Evolutionary conservation across 2,797 vertebrate genomes (phyloP).

Genomic region (Diceros bicornis): DNA sequence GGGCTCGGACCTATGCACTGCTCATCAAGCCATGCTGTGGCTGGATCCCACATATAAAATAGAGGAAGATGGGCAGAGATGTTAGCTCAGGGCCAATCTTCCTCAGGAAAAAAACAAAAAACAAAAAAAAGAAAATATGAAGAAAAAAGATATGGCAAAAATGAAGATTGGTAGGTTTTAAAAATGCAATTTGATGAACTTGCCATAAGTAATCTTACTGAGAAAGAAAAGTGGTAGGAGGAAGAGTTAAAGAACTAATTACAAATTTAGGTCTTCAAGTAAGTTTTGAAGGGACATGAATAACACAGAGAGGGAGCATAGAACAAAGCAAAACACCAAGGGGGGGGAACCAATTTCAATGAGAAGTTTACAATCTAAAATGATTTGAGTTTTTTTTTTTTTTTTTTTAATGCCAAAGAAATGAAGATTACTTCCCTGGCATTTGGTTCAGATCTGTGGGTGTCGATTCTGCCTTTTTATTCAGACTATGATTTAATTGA

Average conservation of each 20-base stretch:
- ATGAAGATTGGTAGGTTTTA: background rate
- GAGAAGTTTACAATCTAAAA: constrained; percentile 38
- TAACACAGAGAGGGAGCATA: background rate
- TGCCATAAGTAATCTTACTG: background rate
- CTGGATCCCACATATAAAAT: no score
- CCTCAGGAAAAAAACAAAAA: background rate
- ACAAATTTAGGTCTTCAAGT: constrained; percentile 5
- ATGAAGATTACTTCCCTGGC: constrained; percentile 20
- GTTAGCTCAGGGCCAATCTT: no score
- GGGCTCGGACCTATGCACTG: no score
- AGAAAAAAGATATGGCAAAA: constrained; percentile 29
- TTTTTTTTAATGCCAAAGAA: background rate
- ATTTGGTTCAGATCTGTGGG: constrained; percentile 36
- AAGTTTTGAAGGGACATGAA: constrained; percentile 14
- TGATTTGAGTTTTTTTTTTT: background rate
- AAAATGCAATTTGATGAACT: background rate
- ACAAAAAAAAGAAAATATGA: background rate
- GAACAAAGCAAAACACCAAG: background rate
- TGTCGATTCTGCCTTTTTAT: constrained; percentile 52
- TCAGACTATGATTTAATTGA: constrained; percentile 27
- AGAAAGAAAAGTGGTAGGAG: background rate
- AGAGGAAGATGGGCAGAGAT: no score
- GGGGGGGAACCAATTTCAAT: background rate
- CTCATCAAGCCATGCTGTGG: no score
- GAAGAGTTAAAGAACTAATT: constrained; percentile 26